phyloP scores from a whole-genome alignment of 2,888 invertebrate genomes.

The Zaprionus bogoriensis region DNA sequence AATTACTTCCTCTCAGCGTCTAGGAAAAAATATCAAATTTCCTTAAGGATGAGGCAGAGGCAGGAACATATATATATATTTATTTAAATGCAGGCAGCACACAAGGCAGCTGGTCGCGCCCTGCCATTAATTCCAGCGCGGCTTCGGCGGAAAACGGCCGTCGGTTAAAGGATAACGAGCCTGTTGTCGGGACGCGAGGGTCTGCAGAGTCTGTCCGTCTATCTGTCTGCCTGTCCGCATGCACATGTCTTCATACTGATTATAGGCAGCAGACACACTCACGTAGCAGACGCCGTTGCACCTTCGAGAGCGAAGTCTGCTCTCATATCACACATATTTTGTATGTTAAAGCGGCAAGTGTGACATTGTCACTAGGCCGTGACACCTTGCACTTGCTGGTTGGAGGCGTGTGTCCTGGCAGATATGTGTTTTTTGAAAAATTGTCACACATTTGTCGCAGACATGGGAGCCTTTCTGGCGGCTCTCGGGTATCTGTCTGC shows the following conservation, averaged over 20 bases:
- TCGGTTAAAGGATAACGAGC: constrained; percentile 70
- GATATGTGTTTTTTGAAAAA: constrained; percentile 68
- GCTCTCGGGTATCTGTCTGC: constrained; percentile 6
- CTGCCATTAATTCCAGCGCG: constrained; percentile 55
- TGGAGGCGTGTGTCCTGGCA: constrained; percentile 6
- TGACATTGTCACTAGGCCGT: constrained; percentile 70
- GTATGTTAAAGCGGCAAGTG: constrained; percentile 53
- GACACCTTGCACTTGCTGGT: constrained; percentile 52
- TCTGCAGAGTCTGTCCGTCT: not conserved
- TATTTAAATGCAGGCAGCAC: constrained; percentile 58
- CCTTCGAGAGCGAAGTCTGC: not conserved
- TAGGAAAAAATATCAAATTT: constrained; percentile 64
- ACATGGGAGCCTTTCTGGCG: too few relatives aligned
- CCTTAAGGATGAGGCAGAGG: constrained; percentile 11
- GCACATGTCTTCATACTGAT: constrained; percentile 73
- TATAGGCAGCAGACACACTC: constrained; percentile 27
- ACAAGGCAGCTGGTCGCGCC: constrained; percentile 52
- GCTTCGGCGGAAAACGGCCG: constrained; percentile 51
- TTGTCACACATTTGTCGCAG: constrained; percentile 70
- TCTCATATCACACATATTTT: constrained; percentile 36
- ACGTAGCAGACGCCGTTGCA: constrained; percentile 1
- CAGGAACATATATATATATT: too few relatives aligned
- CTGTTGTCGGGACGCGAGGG: constrained; percentile 7
- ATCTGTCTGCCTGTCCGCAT: constrained; percentile 22
- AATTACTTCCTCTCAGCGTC: constrained; percentile 64